A percentile compares a stretch with the other conserved stretches of the same genome.
These are phyloP conservation scores for Didymodactylos carnosus DNA, from an alignment of 2,888 invertebrate genomes.

Conservation along the genomic window DNA sequence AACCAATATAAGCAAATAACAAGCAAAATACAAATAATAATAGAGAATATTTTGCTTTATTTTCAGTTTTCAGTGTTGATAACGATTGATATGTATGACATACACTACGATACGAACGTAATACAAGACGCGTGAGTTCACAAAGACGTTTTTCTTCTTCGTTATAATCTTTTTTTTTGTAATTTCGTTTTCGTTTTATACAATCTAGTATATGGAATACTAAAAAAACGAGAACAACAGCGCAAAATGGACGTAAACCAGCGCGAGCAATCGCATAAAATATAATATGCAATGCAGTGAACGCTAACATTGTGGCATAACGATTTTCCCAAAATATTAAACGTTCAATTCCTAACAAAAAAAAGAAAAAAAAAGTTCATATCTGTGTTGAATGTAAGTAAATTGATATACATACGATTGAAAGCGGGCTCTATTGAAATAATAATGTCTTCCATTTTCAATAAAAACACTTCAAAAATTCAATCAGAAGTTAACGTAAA, in stretches of 20 bases:
- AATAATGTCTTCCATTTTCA: neutral
- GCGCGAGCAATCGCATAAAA: neutral
- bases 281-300: neutral
- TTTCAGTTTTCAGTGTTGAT: neutral
- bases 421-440: neutral
- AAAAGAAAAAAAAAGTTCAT: no score
- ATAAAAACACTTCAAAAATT: neutral
- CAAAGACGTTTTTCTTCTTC: neutral
- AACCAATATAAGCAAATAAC: neutral
- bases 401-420: no score
- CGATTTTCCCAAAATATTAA: neutral
- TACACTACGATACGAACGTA: neutral
- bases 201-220: neutral
- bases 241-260: neutral
- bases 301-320: neutral
- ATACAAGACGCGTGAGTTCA: neutral
- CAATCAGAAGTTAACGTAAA: neutral
- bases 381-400: no score
- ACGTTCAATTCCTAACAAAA: no score
- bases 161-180: no score
- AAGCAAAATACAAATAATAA: neutral
- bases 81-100: neutral
- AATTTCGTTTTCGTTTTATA: neutral
- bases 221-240: neutral
- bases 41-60: neutral